Conservation (phyloP, 2,113 vertebrate genomes). For the Dascyllus trimaculatus region DNA sequence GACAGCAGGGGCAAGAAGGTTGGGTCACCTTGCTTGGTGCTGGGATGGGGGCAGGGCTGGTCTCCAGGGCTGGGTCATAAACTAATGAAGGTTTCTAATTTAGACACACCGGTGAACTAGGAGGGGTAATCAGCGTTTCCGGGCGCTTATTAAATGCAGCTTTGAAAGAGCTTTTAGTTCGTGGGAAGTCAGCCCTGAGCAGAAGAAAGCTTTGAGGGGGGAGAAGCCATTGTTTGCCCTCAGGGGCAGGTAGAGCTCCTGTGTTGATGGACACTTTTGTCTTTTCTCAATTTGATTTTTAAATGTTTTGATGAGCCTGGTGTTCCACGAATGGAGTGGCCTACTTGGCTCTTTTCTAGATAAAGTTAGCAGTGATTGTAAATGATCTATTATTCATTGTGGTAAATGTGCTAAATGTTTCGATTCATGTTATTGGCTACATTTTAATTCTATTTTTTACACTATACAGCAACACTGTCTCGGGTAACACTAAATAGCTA, state of each 20-base stretch:
- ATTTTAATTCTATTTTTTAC: background rate
- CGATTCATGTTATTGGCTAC: background rate
- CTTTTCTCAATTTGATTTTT: constrained; percentile 66
- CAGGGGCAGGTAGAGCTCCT: constrained; percentile 74
- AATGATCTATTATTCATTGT: background rate
- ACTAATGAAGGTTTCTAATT: constrained; percentile 86
- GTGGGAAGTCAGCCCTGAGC: constrained; percentile 77
- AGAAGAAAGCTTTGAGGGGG: constrained; percentile 66
- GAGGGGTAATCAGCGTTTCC: constrained; percentile 84
- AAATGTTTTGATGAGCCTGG: constrained; percentile 62
- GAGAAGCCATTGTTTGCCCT: constrained; percentile 68
- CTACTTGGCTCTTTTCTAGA: background rate
- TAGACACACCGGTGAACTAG: constrained; percentile 82
- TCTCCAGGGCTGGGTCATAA: constrained; percentile 78
- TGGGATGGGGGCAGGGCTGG: constrained; percentile 67
- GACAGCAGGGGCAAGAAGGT: constrained; percentile 69
- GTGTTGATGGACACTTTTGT: constrained; percentile 74
- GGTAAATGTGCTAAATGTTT: background rate
- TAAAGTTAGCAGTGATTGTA: background rate
- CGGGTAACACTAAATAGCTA: background rate
- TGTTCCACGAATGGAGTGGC: constrained; percentile 41
- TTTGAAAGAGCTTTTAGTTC: constrained; percentile 79
- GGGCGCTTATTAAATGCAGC: constrained; percentile 85
- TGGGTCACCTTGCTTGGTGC: constrained; percentile 79
- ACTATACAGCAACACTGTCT: background rate